Conservation (phyloP, 1,140 invertebrate species). For the Cephus cinctus region DNA sequence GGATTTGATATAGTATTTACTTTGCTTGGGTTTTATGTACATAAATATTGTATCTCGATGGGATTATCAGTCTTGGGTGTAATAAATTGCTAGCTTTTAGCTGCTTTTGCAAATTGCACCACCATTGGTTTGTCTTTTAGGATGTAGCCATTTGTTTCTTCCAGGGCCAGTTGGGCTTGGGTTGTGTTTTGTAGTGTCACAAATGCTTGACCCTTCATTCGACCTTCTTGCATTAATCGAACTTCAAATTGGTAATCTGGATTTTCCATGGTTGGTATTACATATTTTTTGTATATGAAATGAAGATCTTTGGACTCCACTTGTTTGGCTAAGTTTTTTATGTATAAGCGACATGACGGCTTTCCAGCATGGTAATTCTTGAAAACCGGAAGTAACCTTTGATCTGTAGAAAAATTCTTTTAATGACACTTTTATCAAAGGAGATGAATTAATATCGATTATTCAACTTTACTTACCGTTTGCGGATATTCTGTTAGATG, state of each 20-base stretch:
- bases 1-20: too few relatives aligned
- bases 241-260: conserved; percentile 69
- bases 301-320: conserved; percentile 75
- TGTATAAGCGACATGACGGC: conserved; percentile 81
- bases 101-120: conserved; percentile 79
- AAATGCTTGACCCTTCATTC: conserved; percentile 97
- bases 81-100: too few relatives aligned
- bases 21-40: too few relatives aligned
- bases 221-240: conserved; percentile 89
- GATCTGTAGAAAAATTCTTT: conserved; percentile 56
- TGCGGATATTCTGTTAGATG: conserved; percentile 66
- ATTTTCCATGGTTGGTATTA: conserved; percentile 53
- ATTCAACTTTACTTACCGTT: conserved; percentile 60
- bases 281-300: conserved; percentile 75
- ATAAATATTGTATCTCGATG: too few relatives aligned
- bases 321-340: conserved; percentile 89
- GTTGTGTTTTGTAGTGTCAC: conserved; percentile 75
- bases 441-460: too few relatives aligned
- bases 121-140: conserved; percentile 88
- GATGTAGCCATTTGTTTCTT: conserved; percentile 87
- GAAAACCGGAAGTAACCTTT: conserved; percentile 77
- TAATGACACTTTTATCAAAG: neutral
- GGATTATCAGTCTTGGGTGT: too few relatives aligned
- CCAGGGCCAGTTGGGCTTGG: conserved; percentile 72
- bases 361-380: conserved; percentile 84